Percentiles rank a stretch among this genome's conserved stretches.
These are phyloP conservation scores for Coelopa pilipes DNA, from an alignment of 2,888 invertebrate genomes.

Conservation along the genomic window DNA sequence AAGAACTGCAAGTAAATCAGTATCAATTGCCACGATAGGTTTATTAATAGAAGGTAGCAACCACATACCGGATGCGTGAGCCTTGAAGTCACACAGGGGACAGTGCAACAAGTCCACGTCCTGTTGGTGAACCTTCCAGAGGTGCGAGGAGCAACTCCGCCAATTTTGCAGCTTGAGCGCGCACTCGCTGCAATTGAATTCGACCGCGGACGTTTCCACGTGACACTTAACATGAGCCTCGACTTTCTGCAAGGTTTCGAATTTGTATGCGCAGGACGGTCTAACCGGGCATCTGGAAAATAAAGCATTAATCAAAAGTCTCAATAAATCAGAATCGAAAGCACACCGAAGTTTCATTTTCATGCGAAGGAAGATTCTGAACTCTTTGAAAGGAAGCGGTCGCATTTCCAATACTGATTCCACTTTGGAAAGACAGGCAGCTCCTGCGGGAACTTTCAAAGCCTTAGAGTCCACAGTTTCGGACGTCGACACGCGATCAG, in stretches of 20 bases:
- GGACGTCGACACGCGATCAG: neutral
- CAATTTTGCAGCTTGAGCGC: constrained; percentile 71
- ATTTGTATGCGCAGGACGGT: constrained; percentile 70
- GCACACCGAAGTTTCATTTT: constrained; percentile 53
- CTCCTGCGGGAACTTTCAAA: neutral
- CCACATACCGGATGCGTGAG: constrained; percentile 67
- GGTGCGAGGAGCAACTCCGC: constrained; percentile 75
- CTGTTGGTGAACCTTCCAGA: constrained; percentile 76
- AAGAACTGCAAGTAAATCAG: constrained; percentile 61
- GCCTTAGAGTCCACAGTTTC: neutral
- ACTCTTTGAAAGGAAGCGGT: constrained; percentile 62
- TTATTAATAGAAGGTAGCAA: too few relatives aligned
- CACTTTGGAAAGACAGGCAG: too few relatives aligned
- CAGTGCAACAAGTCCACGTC: constrained; percentile 72
- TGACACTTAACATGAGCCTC: constrained; percentile 70
- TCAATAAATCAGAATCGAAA: neutral
- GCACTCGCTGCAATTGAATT: constrained; percentile 71
- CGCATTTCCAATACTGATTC: constrained; percentile 44
- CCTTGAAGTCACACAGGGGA: constrained; percentile 71
- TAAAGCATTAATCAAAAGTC: neutral
- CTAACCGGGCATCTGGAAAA: constrained; percentile 68
- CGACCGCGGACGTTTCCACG: constrained; percentile 41
- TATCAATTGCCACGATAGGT: neutral
- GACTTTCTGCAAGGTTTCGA: constrained; percentile 67
- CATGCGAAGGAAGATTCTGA: constrained; percentile 56